Percentiles rank a stretch among this genome's conserved stretches.
These are phyloP conservation scores for Carassius auratus DNA, from an alignment of 2,113 vertebrate genomes.

Conservation along the genomic window DNA sequence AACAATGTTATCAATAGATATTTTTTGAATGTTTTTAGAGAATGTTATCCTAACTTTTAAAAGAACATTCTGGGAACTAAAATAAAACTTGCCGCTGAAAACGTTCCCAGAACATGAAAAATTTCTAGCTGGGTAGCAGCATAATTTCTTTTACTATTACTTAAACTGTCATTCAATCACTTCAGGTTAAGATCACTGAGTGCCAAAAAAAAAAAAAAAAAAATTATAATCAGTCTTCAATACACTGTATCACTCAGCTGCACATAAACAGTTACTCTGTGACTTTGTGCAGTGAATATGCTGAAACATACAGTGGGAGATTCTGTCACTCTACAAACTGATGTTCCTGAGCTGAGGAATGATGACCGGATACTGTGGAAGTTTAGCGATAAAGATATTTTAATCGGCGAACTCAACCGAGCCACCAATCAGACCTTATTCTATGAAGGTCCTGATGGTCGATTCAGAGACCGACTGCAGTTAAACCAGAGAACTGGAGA, in stretches of 20 bases:
- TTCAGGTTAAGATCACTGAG: too few relatives aligned
- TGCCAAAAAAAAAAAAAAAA: too few relatives aligned
- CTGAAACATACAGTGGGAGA: background rate
- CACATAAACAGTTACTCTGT: background rate
- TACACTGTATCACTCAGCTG: background rate
- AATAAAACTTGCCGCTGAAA: too few relatives aligned
- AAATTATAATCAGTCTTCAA: too few relatives aligned
- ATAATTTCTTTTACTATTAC: too few relatives aligned
- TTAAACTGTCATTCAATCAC: too few relatives aligned
- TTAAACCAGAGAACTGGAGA: background rate
- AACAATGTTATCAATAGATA: too few relatives aligned
- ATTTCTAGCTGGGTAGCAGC: too few relatives aligned
- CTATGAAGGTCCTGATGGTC: background rate
- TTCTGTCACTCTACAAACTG: background rate
- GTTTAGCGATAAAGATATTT: background rate
- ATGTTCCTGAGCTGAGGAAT: background rate
- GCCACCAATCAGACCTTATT: background rate
- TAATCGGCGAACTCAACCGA: background rate
- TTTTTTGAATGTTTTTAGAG: too few relatives aligned
- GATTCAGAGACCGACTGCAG: conserved; percentile 4
- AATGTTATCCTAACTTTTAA: too few relatives aligned
- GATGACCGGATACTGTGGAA: background rate
- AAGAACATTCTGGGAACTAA: too few relatives aligned
- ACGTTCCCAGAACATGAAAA: too few relatives aligned
- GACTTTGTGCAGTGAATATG: background rate